Percentiles rank a stretch among this genome's conserved stretches.
Conservation (phyloP, 2,888 invertebrate genomes). For the Leptopilina myrica region DNA sequence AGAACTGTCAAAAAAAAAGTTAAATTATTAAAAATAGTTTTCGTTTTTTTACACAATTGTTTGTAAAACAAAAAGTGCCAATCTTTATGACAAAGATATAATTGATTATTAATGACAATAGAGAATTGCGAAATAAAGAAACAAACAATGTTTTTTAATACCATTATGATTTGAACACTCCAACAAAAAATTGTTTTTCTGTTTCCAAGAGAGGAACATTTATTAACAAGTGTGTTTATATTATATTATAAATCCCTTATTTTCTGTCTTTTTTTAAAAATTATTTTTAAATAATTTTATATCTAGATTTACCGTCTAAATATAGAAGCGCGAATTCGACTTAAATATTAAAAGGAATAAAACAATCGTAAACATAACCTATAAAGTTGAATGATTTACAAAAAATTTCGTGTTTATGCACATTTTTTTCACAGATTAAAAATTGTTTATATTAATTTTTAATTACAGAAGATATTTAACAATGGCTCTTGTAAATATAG, state of each 20-base stretch:
- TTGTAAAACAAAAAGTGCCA: not conserved
- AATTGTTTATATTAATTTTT: not conserved
- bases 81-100: not conserved
- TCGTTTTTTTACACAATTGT: not conserved
- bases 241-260: not conserved
- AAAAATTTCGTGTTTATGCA: too few species aligned
- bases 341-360: too few species aligned
- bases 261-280: not conserved
- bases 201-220: too few species aligned
- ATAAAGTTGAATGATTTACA: not conserved
- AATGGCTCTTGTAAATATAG: constrained; percentile 73
- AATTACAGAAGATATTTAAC: not conserved
- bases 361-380: not conserved
- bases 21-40: not conserved
- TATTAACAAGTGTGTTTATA: too few species aligned
- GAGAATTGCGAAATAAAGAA: not conserved
- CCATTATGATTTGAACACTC: not conserved
- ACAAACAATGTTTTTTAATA: not conserved
- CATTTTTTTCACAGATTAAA: not conserved
- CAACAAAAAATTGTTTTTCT: too few species aligned
- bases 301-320: not conserved
- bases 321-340: too few species aligned
- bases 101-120: not conserved
- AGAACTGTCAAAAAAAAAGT: not conserved
- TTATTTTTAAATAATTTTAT: not conserved